A percentile compares a stretch with the other conserved stretches of the same genome.
These are phyloP conservation scores for Nibea albiflora DNA, from an alignment of 2,113 vertebrate species.

Conservation along the genomic window DNA sequence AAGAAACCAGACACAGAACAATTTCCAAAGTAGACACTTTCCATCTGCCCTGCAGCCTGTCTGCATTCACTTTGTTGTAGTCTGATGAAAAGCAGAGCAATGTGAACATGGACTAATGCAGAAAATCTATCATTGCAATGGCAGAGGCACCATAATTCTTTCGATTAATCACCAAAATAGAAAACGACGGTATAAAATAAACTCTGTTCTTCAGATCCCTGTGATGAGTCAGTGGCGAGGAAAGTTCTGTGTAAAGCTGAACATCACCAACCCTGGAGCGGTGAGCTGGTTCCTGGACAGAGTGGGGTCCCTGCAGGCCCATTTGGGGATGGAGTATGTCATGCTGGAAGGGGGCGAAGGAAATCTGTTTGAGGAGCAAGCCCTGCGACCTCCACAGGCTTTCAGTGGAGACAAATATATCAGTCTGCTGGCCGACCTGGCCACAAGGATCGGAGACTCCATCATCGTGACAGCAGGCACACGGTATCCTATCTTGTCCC, in stretches of 20 bases:
- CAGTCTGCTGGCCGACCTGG: slow-evolving; percentile 79
- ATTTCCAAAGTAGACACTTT: slow-evolving; percentile 14
- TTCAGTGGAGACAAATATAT: slow-evolving; percentile 83
- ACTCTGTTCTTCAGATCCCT: slow-evolving; percentile 79
- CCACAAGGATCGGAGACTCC: slow-evolving; percentile 83
- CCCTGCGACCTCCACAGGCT: slow-evolving; percentile 69
- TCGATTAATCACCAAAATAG: not conserved
- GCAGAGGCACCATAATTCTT: not conserved
- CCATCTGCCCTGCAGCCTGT: slow-evolving; percentile 4
- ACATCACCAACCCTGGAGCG: slow-evolving; percentile 86
- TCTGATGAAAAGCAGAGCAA: slow-evolving; percentile 33
- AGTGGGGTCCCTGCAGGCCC: slow-evolving; percentile 80
- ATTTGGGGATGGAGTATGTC: slow-evolving; percentile 85
- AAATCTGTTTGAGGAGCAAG: slow-evolving; percentile 85
- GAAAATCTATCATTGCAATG: slow-evolving; percentile 3
- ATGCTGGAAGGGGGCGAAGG: slow-evolving; percentile 87
- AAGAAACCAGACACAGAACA: slow-evolving; percentile 13
- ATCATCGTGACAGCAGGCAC: slow-evolving; percentile 87
- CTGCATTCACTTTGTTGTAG: not conserved
- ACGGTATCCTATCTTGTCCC: slow-evolving; percentile 76
- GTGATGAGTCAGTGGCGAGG: slow-evolving; percentile 89
- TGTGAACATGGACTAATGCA: slow-evolving; percentile 1
- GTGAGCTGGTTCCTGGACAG: slow-evolving; percentile 88
- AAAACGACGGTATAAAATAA: slow-evolving; percentile 1
- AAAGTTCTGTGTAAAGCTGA: slow-evolving; percentile 88